A percentile compares a stretch with the other conserved stretches of the same genome.
These are phyloP conservation scores for Meganola albula DNA, from an alignment of 2,888 invertebrate genomes.

Conservation along the genomic window DNA sequence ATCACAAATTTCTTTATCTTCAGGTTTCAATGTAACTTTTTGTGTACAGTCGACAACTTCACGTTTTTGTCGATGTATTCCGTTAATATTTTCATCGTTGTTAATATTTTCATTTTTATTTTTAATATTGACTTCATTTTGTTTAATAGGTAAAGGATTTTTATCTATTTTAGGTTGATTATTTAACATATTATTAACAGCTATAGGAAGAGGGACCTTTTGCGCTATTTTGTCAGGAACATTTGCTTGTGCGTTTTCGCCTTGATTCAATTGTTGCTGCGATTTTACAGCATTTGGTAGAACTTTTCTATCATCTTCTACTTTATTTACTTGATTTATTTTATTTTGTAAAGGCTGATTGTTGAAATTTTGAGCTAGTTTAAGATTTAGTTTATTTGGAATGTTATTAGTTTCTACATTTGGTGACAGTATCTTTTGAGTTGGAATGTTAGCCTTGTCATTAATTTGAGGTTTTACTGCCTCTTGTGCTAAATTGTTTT, in stretches of 20 bases:
- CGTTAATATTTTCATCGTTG: slow-evolving; percentile 19
- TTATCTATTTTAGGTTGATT: slow-evolving; percentile 17
- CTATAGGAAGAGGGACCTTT: slow-evolving; percentile 48
- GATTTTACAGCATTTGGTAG: too few species aligned
- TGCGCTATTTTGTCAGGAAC: slow-evolving; percentile 23
- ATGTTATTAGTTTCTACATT: too few species aligned
- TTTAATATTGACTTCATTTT: slow-evolving; percentile 18
- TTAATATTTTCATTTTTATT: slow-evolving; percentile 7
- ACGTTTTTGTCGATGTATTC: slow-evolving; percentile 45
- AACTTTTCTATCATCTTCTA: too few species aligned
- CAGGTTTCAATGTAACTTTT: slow-evolving; percentile 36
- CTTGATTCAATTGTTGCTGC: slow-evolving; percentile 55
- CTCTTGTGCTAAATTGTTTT: too few species aligned
- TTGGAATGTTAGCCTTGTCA: too few species aligned
- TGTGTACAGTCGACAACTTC: slow-evolving; percentile 56
- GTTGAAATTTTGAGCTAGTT: too few species aligned
- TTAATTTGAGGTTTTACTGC: too few species aligned
- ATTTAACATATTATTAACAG: slow-evolving; percentile 31
- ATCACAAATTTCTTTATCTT: slow-evolving; percentile 52
- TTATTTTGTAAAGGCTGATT: too few species aligned
- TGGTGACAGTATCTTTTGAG: too few species aligned
- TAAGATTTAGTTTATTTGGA: too few species aligned
- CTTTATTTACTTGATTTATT: too few species aligned
- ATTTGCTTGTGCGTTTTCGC: slow-evolving; percentile 45
- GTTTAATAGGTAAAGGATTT: slow-evolving; percentile 7